These are phyloP conservation scores for Dryoscopus gambensis DNA, from an alignment of 2,113 vertebrate species.

Conservation along the genomic window DNA sequence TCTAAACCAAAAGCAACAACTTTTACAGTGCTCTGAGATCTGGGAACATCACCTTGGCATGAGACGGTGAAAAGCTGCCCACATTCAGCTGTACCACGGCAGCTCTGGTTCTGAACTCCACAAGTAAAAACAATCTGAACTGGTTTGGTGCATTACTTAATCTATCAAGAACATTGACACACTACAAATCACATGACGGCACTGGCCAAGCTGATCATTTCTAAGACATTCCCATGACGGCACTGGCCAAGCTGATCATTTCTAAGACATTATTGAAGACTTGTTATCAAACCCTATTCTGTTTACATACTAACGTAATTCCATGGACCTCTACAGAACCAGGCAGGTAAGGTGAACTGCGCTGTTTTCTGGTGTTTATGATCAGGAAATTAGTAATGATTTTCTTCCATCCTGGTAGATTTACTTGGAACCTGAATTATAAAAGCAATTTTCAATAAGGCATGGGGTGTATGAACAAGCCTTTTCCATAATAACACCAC, in stretches of 20 bases:
- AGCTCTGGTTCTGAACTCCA: neutral
- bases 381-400: neutral
- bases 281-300: neutral
- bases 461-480: constrained; percentile 1
- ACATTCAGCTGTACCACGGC: neutral
- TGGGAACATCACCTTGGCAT: neutral
- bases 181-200: neutral
- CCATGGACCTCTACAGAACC: neutral
- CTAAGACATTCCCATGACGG: neutral
- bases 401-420: neutral
- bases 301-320: neutral
- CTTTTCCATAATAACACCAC: constrained; percentile 57
- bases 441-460: constrained; percentile 55
- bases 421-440: constrained; percentile 36
- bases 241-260: neutral
- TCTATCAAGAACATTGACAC: neutral
- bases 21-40: neutral
- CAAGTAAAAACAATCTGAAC: neutral
- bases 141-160: neutral
- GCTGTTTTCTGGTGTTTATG: neutral
- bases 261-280: neutral
- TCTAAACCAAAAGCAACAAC: neutral
- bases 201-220: neutral
- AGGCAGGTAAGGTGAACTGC: neutral
- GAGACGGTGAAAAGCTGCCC: neutral